Conservation (phyloP, 2,113 vertebrate species). For the Dipodomys stephensi region DNA sequence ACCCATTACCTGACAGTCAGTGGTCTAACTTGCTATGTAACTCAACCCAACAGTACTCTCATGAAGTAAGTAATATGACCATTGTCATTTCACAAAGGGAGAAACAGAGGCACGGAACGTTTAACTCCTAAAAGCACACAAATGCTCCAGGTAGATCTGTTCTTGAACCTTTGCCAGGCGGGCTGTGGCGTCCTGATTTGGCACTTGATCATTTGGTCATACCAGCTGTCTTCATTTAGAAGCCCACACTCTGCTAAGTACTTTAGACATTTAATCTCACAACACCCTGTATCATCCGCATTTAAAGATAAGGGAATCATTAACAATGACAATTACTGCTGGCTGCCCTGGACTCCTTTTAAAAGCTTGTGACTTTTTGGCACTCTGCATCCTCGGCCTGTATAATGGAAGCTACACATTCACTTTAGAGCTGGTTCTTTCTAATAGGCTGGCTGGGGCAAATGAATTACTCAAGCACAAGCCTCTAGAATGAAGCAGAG, state of each 20-base stretch:
- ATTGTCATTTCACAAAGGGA: background rate
- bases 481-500: background rate
- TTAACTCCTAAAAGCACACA: background rate
- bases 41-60: background rate
- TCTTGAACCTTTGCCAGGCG: background rate
- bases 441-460: background rate
- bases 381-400: background rate
- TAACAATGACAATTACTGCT: background rate
- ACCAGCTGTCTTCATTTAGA: background rate
- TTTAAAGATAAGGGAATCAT: background rate
- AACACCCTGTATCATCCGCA: background rate
- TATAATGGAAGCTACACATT: background rate
- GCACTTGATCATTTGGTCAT: rapidly evolving
- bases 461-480: background rate
- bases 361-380: background rate
- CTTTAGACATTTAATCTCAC: background rate
- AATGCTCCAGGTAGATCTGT: background rate
- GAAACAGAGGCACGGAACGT: background rate
- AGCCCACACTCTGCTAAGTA: background rate
- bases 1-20: rapidly evolving
- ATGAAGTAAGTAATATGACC: background rate
- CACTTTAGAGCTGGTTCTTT: background rate
- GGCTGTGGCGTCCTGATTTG: too few relatives aligned
- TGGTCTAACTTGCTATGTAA: background rate
- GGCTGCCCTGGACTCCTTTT: background rate